Conservation (phyloP, 2,113 vertebrate species). For the Malaclemys terrapin region DNA sequence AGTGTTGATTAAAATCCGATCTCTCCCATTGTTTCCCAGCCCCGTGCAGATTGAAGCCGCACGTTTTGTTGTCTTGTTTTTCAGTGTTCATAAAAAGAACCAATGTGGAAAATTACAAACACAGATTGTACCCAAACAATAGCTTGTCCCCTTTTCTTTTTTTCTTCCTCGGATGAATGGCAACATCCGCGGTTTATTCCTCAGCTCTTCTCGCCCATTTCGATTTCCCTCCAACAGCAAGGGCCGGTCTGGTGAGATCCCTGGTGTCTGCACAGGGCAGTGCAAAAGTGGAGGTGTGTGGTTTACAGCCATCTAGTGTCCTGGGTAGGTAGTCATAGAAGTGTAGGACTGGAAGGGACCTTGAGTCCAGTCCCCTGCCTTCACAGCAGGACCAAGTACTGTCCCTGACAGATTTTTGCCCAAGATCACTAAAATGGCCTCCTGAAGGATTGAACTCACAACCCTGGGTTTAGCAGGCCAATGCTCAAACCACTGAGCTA, state of each 20-base stretch:
- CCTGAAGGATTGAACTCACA: too few species aligned
- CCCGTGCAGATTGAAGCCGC: slow-evolving; percentile 77
- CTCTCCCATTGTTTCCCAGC: slow-evolving; percentile 80
- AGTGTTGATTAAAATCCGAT: slow-evolving; percentile 83
- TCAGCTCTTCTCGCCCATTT: neutral
- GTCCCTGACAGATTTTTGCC: too few species aligned
- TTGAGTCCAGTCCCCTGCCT: too few species aligned
- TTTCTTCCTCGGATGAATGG: slow-evolving; percentile 47
- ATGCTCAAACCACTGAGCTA: too few species aligned
- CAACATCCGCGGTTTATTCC: neutral
- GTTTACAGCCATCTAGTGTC: neutral
- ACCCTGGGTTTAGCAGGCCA: too few species aligned
- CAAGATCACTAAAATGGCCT: too few species aligned
- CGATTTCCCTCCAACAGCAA: neutral
- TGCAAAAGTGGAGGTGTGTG: neutral
- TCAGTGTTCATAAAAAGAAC: slow-evolving; percentile 73
- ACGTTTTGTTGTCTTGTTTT: slow-evolving; percentile 74
- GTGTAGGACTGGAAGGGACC: too few species aligned
- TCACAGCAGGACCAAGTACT: too few species aligned
- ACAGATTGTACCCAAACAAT: slow-evolving; percentile 68
- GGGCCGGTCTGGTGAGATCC: neutral
- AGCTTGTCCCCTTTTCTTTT: slow-evolving; percentile 43
- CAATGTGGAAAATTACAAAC: slow-evolving; percentile 71
- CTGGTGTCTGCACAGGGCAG: neutral
- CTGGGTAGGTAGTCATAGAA: neutral